phyloP scores from a whole-genome alignment of 2,888 invertebrate species.

The Buathra laborator region DNA sequence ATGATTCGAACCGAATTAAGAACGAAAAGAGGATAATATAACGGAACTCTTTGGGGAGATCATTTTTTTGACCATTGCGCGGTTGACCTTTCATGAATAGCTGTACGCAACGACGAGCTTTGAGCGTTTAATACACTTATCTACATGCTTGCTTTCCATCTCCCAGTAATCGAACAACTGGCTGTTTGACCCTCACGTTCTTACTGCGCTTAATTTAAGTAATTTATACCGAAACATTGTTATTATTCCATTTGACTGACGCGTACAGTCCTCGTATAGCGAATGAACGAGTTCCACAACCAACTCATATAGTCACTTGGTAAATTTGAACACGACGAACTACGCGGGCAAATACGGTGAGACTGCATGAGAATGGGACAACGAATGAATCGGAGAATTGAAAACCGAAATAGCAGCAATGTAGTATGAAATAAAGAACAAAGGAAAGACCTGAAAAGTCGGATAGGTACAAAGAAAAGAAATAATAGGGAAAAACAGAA shows the following conservation, averaged over 20 bases:
- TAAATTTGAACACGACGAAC: neutral
- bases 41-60: neutral
- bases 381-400: neutral
- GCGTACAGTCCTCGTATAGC: neutral
- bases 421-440: neutral
- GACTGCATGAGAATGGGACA: neutral
- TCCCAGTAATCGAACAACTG: neutral
- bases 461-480: neutral
- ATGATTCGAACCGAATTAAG: neutral
- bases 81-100: neutral
- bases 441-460: neutral
- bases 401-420: neutral
- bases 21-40: neutral
- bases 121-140: constrained; percentile 31
- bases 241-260: constrained; percentile 77
- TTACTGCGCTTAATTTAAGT: constrained; percentile 73
- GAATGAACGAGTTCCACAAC: constrained; percentile 1
- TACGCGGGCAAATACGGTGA: neutral
- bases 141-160: neutral
- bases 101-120: neutral
- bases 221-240: constrained; percentile 81
- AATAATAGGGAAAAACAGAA: too few relatives aligned
- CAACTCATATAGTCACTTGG: neutral
- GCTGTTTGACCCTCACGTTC: constrained; percentile 57
- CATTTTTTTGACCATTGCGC: neutral